Evolutionary conservation across 2,113 vertebrate species (phyloP), one percentile per base, ranked within the genome.

Genomic region (Leucoraja erinaceus): DNA sequence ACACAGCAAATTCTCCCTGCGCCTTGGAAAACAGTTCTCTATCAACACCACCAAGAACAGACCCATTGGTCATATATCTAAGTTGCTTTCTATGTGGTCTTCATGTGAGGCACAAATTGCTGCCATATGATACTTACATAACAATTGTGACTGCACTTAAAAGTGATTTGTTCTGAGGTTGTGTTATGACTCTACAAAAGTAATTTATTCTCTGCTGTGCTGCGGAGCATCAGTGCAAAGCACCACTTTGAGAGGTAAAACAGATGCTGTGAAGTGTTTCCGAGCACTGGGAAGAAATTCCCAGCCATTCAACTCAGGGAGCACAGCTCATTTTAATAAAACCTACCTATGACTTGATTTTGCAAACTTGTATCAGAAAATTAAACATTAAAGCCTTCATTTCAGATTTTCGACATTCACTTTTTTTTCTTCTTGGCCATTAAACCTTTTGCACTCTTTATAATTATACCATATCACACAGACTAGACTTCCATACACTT

Each of bases 101-200:
- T 86, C 11, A 59, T 86, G 56, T 72, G 70, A 20, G 25, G 54
- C 28, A 61, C 56, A 61, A 63, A 28, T 16, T 61, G 28, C 59
- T 86, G 56, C 56, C 83, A 63, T 31, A 31, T 86, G n/a, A 86
- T 63, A 14, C 25, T 25, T n/a, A 86, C n/a, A 86, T 61, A 63
- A 86, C 2, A 6, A 16, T 3, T 9, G 7, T 59, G 83, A 63
- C 59, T 63, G 28, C 83, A 63, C 59, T 86, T 63, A 61, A n/a
- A 86, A 86, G 25, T 63, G 83, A 63, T 86, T 61, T 86, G 83
- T 63, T 25, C 22, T n/a, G 12, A 86, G 28, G 61, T 86, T 86
- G 11, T 31, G 83, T 16, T 63, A 59, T 12, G 56, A 28, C 56
- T 31, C 59, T 31, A 86, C n/a, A 86, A 86, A 86, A n/a, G 56